Conservation (phyloP, 2,797 vertebrate genomes). For the Enoplosus armatus region DNA sequence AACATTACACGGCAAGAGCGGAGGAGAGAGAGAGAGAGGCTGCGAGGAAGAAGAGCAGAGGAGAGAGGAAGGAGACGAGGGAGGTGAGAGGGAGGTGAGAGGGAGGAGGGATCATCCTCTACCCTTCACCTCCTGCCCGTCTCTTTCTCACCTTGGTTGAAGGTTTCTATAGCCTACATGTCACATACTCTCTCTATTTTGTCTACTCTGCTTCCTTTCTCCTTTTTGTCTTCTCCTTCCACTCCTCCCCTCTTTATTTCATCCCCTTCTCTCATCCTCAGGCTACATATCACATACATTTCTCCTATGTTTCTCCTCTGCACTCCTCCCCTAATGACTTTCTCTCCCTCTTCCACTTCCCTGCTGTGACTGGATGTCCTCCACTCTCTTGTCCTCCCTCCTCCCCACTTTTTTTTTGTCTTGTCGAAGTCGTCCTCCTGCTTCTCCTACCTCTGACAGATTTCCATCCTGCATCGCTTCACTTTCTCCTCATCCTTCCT, state of each 20-base stretch:
- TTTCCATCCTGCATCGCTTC: conserved; percentile 45
- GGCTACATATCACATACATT: conserved; percentile 75
- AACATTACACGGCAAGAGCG: conserved; percentile 64
- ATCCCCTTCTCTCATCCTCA: conserved; percentile 59
- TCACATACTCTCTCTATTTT: conserved; percentile 31
- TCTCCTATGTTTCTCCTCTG: conserved; percentile 69
- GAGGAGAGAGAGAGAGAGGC: conserved; percentile 11
- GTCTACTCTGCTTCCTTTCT: conserved; percentile 45
- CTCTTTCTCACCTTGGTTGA: conserved; percentile 57
- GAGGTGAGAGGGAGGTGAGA: conserved; percentile 39
- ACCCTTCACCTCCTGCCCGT: conserved; percentile 64
- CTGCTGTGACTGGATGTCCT: conserved; percentile 62
- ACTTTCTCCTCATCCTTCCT: conserved; percentile 12
- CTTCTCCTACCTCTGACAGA: conserved; percentile 39
- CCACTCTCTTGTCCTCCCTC: conserved; percentile 34
- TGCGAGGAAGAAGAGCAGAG: conserved; percentile 11
- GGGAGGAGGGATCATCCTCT: conserved; percentile 49
- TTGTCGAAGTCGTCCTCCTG: conserved; percentile 14
- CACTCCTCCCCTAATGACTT: conserved; percentile 61
- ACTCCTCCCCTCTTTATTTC: conserved; percentile 48
- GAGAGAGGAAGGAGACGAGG: conserved; percentile 15
- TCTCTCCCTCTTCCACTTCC: conserved; percentile 51
- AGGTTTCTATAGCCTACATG: conserved; percentile 40
- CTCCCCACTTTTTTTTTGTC: conserved; percentile 31
- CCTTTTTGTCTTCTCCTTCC: conserved; percentile 31